Base-by-base conservation (phyloP, 2,888 invertebrate genomes). In the Cremastinae sp. region DNA sequence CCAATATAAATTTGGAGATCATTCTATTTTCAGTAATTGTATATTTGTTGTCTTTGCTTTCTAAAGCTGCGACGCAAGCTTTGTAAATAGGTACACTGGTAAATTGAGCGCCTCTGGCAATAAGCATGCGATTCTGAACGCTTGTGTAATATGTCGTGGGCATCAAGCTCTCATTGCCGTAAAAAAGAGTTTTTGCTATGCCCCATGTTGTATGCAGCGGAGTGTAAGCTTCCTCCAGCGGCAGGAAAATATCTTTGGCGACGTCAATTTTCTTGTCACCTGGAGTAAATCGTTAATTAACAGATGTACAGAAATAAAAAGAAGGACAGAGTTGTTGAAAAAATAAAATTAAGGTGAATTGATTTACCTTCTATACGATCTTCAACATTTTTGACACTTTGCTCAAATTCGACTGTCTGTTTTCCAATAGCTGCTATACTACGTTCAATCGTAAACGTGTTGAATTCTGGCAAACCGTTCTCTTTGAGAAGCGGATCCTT, bases 121-220 rank as follows among this genome's bases (percentile, higher is more conserved):
- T 92, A 81, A 93, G 92, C 0, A 96, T 95, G 81, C 97, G 91
- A 76, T 95, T 94, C 84, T 96, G 95, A 79, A 97, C 94, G 83
- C 94, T 93, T 82, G 95, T 90, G 84, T 96, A 97, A 54, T 93
- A 93, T 82, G 94, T 94, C 2, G 94, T 94, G 0, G 96, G 95
- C 93, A 97, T 96, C 9, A 95, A 87, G 0, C 94, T 93, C 83
- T 94, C 94, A 84, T 96, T 95, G 3, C 96, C 95, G 59, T 96
- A 90, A 86, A 95, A 96, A 9, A 98, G 89, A 2, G 95, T 94
- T 89, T 97, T 97, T 0, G 96, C 94, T 82, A 97, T 92, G 8
- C 96, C 96, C 96, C 96, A 97, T 2, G 96, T 96, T 58, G 94
- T 93, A 85, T 96, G 95, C 56, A 98, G 89, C 8, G 95, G 94